Conservation (phyloP, 2,797 vertebrate species). For the Aplochiton taeniatus region DNA sequence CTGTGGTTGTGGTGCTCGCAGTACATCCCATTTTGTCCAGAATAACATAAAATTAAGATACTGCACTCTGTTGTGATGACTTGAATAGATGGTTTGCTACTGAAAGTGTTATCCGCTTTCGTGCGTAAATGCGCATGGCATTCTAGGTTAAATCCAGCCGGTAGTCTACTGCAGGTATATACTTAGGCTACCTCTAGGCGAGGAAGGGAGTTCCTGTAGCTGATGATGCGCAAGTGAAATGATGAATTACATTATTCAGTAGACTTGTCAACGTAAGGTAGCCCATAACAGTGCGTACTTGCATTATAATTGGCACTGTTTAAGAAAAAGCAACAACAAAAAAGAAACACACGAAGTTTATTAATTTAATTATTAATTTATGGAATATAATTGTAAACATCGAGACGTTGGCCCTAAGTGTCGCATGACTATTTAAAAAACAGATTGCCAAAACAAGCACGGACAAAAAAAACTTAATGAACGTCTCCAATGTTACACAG, state of each 20-base stretch:
- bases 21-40: constrained; percentile 78
- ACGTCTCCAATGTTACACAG: no score
- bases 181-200: constrained; percentile 7
- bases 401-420: no score
- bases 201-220: constrained; percentile 3
- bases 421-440: no score
- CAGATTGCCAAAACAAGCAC: no score
- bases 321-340: no score
- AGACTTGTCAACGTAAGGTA: constrained; percentile 6
- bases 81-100: constrained; percentile 18
- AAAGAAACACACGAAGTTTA: no score
- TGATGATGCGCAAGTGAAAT: constrained; percentile 31
- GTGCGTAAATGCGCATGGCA: constrained; percentile 48
- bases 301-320: no score
- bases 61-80: constrained; percentile 36
- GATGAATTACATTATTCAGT: constrained; percentile 50
- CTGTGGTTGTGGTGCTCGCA: constrained; percentile 74
- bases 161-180: background rate
- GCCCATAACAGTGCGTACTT: no score
- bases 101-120: constrained; percentile 21
- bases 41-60: background rate
- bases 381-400: no score
- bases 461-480: no score
- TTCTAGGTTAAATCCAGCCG: background rate
- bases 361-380: no score